Conservation (phyloP, 2,888 invertebrate genomes). For the Antitype chi region DNA sequence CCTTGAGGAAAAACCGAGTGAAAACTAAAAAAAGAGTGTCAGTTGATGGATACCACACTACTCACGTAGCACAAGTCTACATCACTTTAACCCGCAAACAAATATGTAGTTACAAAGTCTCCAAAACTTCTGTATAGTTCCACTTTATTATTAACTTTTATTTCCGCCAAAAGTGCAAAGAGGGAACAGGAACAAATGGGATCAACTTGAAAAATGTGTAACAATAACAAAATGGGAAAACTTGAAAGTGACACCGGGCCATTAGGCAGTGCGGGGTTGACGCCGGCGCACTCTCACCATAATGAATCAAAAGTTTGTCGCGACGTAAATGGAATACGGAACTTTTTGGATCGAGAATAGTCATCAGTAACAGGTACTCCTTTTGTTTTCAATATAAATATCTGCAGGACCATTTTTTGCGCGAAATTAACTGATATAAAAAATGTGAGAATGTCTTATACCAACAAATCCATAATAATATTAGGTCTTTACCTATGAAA, state of each 20-base stretch:
- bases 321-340: conserved; percentile 72
- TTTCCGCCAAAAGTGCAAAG: conserved; percentile 72
- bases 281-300: conserved; percentile 67
- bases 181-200: conserved; percentile 80
- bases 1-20: conserved; percentile 11
- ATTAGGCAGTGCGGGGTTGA: conserved; percentile 77
- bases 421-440: background rate
- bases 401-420: background rate
- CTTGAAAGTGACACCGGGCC: conserved; percentile 82
- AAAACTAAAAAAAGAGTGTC: conserved; percentile 49
- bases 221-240: conserved; percentile 84
- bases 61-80: conserved; percentile 33
- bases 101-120: conserved; percentile 52
- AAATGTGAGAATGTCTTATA: background rate
- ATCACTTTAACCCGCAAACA: conserved; percentile 40
- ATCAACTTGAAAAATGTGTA: conserved; percentile 83
- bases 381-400: conserved; percentile 55
- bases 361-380: conserved; percentile 59
- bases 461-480: background rate
- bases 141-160: conserved; percentile 77
- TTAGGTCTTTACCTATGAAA: too few species aligned
- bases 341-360: conserved; percentile 66
- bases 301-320: conserved; percentile 81
- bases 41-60: conserved; percentile 29
- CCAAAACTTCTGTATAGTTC: conserved; percentile 69